These are phyloP conservation scores for Bovichtus variegatus DNA, from an alignment of 2,797 vertebrate genomes.

Conservation along the genomic window DNA sequence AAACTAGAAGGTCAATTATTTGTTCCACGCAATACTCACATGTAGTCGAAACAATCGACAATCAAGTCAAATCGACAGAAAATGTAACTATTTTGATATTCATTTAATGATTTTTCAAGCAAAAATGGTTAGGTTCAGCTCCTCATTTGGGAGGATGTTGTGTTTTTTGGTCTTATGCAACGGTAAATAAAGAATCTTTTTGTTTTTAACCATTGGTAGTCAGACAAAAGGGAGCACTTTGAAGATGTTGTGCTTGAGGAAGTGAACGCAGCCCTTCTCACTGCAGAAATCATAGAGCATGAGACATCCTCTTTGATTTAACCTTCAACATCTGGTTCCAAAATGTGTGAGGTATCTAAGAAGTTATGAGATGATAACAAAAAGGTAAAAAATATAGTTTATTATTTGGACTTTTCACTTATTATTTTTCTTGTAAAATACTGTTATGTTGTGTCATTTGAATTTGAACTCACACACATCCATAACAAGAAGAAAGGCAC, in stretches of 20 bases:
- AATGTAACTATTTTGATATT: not conserved
- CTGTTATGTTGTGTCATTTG: not conserved
- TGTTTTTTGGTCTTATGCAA: not conserved
- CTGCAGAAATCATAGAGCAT: not conserved
- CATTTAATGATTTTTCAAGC: not conserved
- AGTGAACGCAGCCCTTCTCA: not conserved
- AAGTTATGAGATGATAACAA: not conserved
- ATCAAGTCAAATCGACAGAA: not conserved
- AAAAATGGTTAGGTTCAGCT: not conserved
- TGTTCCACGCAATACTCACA: not conserved
- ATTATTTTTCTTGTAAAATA: no score
- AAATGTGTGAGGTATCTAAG: not conserved
- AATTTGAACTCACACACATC: no score
- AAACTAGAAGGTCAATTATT: not conserved
- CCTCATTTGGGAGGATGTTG: not conserved
- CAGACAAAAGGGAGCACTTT: no score
- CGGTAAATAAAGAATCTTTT: not conserved
- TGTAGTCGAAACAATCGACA: not conserved
- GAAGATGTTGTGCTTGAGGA: no score
- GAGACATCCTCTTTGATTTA: not conserved
- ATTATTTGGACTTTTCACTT: not conserved
- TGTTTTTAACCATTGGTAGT: not conserved
- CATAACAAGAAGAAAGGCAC: no score
- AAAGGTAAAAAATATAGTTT: no score
- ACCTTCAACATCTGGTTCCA: not conserved